Conservation (phyloP, 2,797 vertebrate genomes). For the Heterohyrax brucei region DNA sequence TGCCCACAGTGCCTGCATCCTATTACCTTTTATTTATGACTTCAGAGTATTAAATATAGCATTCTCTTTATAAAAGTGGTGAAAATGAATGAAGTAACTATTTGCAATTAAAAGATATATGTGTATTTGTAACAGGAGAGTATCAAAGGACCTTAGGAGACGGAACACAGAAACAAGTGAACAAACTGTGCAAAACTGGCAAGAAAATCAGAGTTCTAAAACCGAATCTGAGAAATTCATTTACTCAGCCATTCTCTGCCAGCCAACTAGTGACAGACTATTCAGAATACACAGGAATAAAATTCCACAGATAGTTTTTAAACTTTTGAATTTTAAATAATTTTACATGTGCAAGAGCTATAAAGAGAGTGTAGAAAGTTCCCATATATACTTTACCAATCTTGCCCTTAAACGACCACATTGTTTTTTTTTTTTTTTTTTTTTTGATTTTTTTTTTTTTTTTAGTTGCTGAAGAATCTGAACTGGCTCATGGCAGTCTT, state of each 20-base stretch:
- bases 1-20: too few species aligned
- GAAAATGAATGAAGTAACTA: conserved; percentile 23
- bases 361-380: not conserved
- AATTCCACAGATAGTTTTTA: not conserved
- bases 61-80: not conserved
- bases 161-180: not conserved
- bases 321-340: not conserved
- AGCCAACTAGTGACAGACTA: not conserved
- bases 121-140: not conserved
- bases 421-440: too few species aligned
- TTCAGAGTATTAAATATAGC: not conserved
- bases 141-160: not conserved
- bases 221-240: not conserved
- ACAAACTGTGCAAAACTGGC: not conserved
- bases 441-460: too few species aligned
- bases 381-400: not conserved
- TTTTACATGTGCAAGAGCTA: not conserved
- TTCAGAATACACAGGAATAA: not conserved
- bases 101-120: not conserved
- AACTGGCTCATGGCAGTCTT: not conserved
- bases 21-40: not conserved
- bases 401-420: accelerated
- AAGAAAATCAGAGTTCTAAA: not conserved
- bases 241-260: not conserved
- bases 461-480: too few species aligned